Evolutionary conservation across 2,888 invertebrate genomes (phyloP), one percentile per base, ranked within the genome.

Genomic region (Pandemis corylana): DNA sequence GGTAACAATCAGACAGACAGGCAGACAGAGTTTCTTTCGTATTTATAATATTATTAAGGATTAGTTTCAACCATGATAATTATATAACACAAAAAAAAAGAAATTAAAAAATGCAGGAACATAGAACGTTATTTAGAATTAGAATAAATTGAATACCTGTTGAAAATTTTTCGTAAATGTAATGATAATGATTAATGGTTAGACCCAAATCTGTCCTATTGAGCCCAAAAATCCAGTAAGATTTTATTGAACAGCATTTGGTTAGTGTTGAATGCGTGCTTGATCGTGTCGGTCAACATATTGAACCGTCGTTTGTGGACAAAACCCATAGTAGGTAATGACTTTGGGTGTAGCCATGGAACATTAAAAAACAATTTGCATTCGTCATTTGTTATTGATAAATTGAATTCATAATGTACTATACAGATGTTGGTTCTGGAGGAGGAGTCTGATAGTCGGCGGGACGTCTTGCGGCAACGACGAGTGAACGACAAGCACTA

Each of bases 401-500:
- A 49, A 13, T 66, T 51, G 13, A 59, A 44, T 36, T 68, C 7
- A 7, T 69, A 51, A 69, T 61, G n/a, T 63, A 61, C 28, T 36
- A 36, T 49, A 46, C 78, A 94, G 94, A 92, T 92, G 91, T 79
- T 94, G 84, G 94, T 93, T 59, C 77, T 94, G 81, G 93, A 94
- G 77, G 94, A 94, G 77, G 94, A 94, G 76, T 84, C 93, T 3
- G 94, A 94, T 76, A 86, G 83, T 76, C 87, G 89, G 2, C 89
- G 89, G 49, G 96, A 96, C 85, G 95, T 96, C 61, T 91, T 97
- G 67, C 95, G 97, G 28, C 96, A 96, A 73, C 93, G 95, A 36
- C 96, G 96, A 74, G 92, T 94, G 70, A 95, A 96, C 28, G 98
- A 98, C 78, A 96, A 97, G 78, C 97, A 98, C 86, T 99, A 98